Evolutionary conservation across 2,797 vertebrate genomes (phyloP).

Genomic region (Takifugu rubripes): DNA sequence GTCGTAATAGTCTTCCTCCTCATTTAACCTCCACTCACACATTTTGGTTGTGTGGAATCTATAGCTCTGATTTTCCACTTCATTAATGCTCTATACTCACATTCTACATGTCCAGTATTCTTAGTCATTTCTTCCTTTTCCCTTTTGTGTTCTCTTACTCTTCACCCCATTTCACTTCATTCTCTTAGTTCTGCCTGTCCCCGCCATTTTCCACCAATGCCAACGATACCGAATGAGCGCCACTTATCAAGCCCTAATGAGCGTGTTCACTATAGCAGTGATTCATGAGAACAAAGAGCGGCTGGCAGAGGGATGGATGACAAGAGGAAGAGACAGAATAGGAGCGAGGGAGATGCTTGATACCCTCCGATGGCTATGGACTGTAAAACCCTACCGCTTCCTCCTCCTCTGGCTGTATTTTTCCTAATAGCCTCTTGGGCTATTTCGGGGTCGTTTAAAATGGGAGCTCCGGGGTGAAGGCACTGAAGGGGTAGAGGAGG

Average conservation of each 20-base stretch:
- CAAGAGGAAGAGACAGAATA: conserved; percentile 29
- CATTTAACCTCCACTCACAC: conserved; percentile 22
- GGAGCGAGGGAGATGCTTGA: conserved; percentile 25
- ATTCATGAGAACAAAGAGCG: conserved; percentile 62
- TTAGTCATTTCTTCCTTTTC: conserved; percentile 18
- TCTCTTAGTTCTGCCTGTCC: conserved; percentile 21
- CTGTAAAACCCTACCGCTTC: conserved; percentile 56
- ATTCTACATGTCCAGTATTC: conserved; percentile 23
- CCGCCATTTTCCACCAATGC: conserved; percentile 39
- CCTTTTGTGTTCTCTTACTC: too few relatives aligned
- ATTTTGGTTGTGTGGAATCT: neutral
- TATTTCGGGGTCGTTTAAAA: conserved; percentile 65
- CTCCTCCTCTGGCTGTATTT: conserved; percentile 57
- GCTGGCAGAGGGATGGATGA: conserved; percentile 14
- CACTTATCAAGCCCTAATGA: conserved; percentile 54
- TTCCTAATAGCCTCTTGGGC: conserved; percentile 69
- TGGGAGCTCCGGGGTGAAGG: conserved; percentile 46
- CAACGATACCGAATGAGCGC: conserved; percentile 39
- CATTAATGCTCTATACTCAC: conserved; percentile 30
- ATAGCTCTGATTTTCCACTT: conserved; percentile 22
- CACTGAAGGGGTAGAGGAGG: conserved; percentile 21
- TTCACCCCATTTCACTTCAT: too few relatives aligned
- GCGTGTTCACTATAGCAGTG: conserved; percentile 58
- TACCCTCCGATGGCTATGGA: conserved; percentile 63
- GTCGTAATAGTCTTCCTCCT: conserved; percentile 10